These are phyloP conservation scores for Busseola fusca DNA, from an alignment of 2,888 invertebrate genomes.

Conservation along the genomic window DNA sequence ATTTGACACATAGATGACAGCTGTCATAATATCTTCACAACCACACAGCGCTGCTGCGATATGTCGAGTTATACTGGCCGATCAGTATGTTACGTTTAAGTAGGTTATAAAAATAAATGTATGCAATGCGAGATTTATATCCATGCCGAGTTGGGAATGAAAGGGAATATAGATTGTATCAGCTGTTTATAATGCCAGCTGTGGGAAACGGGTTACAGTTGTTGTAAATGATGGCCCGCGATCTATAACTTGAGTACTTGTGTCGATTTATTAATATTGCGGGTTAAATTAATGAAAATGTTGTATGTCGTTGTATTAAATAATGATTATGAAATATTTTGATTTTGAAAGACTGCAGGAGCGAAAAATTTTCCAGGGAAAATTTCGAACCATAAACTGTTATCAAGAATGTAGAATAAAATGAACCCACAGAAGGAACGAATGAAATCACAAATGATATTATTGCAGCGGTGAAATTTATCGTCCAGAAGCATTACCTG, in stretches of 20 bases:
- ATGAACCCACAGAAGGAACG: neutral
- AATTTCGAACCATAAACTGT: neutral
- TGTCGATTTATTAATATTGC: constrained; percentile 23
- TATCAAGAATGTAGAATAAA: neutral
- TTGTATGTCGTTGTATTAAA: neutral
- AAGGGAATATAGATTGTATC: constrained; percentile 60
- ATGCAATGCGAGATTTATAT: constrained; percentile 49
- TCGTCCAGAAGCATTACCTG: neutral
- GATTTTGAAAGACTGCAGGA: neutral
- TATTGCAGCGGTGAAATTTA: neutral
- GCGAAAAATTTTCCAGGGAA: neutral
- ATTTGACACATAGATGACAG: constrained; percentile 29
- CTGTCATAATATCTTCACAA: constrained; percentile 35
- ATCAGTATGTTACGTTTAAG: constrained; percentile 37
- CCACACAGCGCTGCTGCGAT: neutral
- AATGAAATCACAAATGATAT: neutral
- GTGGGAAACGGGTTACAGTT: constrained; percentile 56
- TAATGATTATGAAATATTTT: neutral
- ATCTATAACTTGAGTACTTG: constrained; percentile 17
- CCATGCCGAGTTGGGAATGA: constrained; percentile 53
- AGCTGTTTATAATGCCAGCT: constrained; percentile 56
- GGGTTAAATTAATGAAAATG: constrained; percentile 8
- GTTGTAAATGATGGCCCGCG: constrained; percentile 34
- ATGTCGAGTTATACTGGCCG: constrained; percentile 10
- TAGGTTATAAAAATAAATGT: constrained; percentile 57